Conservation (phyloP, 2,113 vertebrate species). For the Psittacula cyanocephala region DNA sequence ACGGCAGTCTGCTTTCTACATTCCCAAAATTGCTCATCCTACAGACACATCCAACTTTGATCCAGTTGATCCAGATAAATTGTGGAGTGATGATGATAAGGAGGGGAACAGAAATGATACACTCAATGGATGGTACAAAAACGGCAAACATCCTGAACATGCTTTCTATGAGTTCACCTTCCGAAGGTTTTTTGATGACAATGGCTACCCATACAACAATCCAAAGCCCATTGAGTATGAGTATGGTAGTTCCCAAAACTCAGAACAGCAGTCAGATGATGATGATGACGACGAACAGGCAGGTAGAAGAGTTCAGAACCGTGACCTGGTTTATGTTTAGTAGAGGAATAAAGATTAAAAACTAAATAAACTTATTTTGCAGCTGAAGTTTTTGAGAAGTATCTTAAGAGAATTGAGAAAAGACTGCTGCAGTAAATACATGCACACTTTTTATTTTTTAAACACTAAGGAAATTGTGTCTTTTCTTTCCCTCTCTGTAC, state of each 20-base stretch:
- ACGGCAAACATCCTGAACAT: conserved; percentile 95
- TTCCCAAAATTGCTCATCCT: conserved; percentile 94
- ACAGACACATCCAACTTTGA: conserved; percentile 98
- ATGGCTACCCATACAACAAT: conserved; percentile 96
- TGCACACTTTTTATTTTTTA: background rate
- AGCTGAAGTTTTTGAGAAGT: conserved; percentile 42
- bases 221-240: conserved; percentile 94
- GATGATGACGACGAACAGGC: conserved; percentile 65
- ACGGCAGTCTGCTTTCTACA: conserved; percentile 89
- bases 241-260: conserved; percentile 78
- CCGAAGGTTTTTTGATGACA: conserved; percentile 97
- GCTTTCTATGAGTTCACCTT: conserved; percentile 99
- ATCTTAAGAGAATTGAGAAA: conserved; percentile 21
- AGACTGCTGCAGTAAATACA: conserved; percentile 45
- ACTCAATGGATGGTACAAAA: conserved; percentile 92
- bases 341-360: conserved; percentile 13
- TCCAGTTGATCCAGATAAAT: conserved; percentile 95
- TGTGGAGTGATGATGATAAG: conserved; percentile 89
- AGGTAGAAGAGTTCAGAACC: conserved; percentile 72
- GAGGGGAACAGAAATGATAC: conserved; percentile 89
- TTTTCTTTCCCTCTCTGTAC: conserved; percentile 40
- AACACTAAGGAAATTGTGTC: conserved; percentile 20
- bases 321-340: conserved; percentile 94
- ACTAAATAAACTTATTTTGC: background rate
- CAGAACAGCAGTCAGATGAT: conserved; percentile 72